Evolutionary conservation across 1,140 invertebrate genomes (phyloP).

Genomic region (Aphaenogaster rudis): DNA sequence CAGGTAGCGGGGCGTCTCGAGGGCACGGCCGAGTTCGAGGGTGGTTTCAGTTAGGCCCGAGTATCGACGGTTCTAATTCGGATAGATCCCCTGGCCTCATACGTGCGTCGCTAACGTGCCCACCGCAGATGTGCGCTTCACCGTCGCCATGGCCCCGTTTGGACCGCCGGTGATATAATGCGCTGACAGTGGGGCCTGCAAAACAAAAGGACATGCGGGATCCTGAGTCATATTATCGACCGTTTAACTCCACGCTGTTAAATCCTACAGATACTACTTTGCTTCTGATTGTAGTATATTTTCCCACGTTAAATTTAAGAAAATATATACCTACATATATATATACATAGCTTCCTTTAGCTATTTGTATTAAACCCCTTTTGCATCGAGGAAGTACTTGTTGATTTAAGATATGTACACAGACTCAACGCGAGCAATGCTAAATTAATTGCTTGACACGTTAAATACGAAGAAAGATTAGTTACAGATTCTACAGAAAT

Average conservation of each 20-base stretch:
- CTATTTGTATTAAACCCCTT: background rate
- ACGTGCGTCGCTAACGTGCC: constrained; percentile 89
- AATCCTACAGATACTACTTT: background rate
- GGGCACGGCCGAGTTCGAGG: constrained; percentile 56
- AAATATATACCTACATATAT: background rate
- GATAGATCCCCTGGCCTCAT: constrained; percentile 86
- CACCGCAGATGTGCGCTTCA: constrained; percentile 85
- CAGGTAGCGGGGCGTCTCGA: constrained; percentile 41
- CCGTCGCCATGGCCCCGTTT: constrained; percentile 86
- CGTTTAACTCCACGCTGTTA: background rate
- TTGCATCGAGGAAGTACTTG: background rate
- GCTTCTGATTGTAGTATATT: background rate
- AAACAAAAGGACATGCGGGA: constrained; percentile 41
- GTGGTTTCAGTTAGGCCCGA: constrained; percentile 72
- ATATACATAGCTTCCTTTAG: background rate
- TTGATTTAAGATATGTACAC: background rate
- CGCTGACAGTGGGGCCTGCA: constrained; percentile 84
- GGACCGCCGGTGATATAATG: constrained; percentile 87
- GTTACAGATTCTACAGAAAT: background rate
- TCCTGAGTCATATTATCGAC: background rate
- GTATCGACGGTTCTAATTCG: constrained; percentile 83
- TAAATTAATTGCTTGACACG: background rate
- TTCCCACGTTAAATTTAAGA: background rate
- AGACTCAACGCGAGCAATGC: background rate
- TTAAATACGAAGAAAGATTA: background rate